phyloP scores from a whole-genome alignment of 2,797 vertebrate genomes.

The Lagorchestes hirsutus region DNA sequence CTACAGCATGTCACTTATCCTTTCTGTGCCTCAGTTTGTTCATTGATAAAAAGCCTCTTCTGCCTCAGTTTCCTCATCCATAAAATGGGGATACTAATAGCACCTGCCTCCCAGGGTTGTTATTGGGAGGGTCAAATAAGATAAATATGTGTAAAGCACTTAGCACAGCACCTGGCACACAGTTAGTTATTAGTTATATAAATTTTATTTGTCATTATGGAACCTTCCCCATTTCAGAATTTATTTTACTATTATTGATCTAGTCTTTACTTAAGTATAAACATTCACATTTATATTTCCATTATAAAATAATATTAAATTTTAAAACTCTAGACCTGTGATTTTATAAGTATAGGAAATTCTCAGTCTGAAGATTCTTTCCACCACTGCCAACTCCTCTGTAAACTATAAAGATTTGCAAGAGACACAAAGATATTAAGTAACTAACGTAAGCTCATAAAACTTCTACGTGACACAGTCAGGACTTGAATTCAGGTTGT shows the following conservation, averaged over 20 bases:
- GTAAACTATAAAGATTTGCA: background rate
- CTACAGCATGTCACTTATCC: background rate
- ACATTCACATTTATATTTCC: no score
- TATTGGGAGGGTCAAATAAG: background rate
- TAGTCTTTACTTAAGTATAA: background rate
- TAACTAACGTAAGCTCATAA: background rate
- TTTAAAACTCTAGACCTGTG: background rate
- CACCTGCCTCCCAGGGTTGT: no score
- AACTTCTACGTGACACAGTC: background rate
- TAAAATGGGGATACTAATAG: background rate
- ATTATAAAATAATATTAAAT: no score
- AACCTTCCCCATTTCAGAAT: constrained; percentile 26
- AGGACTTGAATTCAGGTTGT: constrained; percentile 14
- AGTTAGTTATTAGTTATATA: no score
- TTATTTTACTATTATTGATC: constrained; percentile 9
- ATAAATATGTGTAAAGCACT: no score
- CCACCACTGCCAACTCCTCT: background rate
- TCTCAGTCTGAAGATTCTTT: background rate
- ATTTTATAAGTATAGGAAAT: background rate
- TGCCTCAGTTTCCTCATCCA: background rate
- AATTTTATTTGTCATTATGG: background rate
- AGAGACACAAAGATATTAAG: background rate
- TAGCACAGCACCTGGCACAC: no score
- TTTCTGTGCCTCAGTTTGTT: background rate
- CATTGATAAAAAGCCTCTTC: no score